A percentile compares a stretch with the other conserved stretches of the same genome.
These are phyloP conservation scores for Branchellion lobata DNA, from an alignment of 2,888 invertebrate species.

Conservation along the genomic window DNA sequence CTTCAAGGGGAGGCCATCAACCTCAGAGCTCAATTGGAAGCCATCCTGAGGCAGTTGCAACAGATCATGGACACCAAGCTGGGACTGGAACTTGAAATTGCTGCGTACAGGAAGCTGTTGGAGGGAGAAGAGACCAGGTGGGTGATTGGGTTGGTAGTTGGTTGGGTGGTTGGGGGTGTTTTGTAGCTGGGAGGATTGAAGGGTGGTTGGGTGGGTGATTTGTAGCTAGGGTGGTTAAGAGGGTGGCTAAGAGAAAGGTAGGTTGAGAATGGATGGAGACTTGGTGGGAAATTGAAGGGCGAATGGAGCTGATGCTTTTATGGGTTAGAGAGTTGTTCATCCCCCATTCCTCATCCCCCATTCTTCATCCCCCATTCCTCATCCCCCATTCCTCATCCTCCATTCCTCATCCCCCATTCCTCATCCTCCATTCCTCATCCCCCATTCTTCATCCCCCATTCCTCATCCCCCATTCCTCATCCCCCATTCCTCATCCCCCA, in stretches of 20 bases:
- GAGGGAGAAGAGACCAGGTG: constrained; percentile 66
- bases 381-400: too few relatives aligned
- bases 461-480: too few relatives aligned
- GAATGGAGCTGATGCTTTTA: neutral
- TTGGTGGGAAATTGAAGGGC: neutral
- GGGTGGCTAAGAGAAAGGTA: neutral
- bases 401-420: too few relatives aligned
- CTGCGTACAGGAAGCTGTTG: constrained; percentile 66
- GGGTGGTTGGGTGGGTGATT: neutral
- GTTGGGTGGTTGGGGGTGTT: constrained; percentile 5
- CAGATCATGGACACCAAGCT: constrained; percentile 63
- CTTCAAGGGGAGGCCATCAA: constrained; percentile 59
- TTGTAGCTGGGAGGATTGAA: too few relatives aligned
- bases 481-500: too few relatives aligned
- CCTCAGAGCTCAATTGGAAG: constrained; percentile 60
- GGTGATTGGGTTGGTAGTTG: neutral
- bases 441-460: too few relatives aligned
- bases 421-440: too few relatives aligned
- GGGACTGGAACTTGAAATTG: constrained; percentile 66
- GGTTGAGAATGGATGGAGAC: too few relatives aligned
- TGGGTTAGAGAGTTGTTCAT: too few relatives aligned
- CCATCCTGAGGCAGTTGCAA: constrained; percentile 62
- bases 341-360: too few relatives aligned
- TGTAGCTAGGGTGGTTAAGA: neutral
- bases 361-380: too few relatives aligned